phyloP scores from a whole-genome alignment of 2,888 invertebrate species.

The Smittia aterrima region DNA sequence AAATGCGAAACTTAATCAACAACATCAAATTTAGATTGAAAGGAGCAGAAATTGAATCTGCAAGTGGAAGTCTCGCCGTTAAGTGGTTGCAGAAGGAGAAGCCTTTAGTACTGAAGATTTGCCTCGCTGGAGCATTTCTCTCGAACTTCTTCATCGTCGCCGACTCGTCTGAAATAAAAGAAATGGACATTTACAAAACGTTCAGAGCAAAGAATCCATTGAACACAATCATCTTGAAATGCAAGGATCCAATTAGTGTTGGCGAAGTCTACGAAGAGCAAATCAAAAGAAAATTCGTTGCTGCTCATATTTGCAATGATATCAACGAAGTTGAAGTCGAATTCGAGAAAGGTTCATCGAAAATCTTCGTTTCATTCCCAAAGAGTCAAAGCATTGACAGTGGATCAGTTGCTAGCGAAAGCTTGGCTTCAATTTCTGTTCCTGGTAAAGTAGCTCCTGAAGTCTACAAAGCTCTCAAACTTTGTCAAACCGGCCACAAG shows the following conservation, averaged over 20 bases:
- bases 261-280: slow-evolving; percentile 1
- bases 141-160: not conserved
- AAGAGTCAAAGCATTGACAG: not conserved
- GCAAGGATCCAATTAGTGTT: not conserved
- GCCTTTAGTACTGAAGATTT: slow-evolving; percentile 53
- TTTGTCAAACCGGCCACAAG: not conserved
- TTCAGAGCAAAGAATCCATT: not conserved
- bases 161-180: not conserved
- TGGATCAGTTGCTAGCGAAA: not conserved
- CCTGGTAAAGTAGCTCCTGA: not conserved
- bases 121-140: not conserved
- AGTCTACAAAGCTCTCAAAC: not conserved
- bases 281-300: not conserved
- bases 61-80: not conserved
- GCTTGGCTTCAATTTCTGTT: not conserved
- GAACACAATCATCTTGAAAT: not conserved
- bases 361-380: not conserved
- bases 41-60: slow-evolving; percentile 57
- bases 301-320: not conserved
- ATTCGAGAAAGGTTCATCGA: not conserved
- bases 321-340: not conserved
- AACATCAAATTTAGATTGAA: slow-evolving; percentile 60
- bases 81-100: slow-evolving; percentile 61
- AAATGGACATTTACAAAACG: not conserved
- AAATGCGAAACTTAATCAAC: slow-evolving; percentile 67